Evolutionary conservation across 2,888 invertebrate species (phyloP).

Genomic region (Lycia hirtaria): DNA sequence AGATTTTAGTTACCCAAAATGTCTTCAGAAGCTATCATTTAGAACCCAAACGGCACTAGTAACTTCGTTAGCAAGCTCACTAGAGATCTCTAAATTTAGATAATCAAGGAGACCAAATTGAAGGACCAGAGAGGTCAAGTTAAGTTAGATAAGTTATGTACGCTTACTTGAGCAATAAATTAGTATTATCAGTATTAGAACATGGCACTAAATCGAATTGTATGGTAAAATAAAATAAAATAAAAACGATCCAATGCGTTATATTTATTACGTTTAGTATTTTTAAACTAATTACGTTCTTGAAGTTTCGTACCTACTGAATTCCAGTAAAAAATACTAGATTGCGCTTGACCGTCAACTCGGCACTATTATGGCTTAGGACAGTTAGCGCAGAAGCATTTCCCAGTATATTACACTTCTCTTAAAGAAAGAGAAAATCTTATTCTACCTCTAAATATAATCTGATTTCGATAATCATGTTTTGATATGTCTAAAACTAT

Average conservation of each 20-base stretch:
- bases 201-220: background rate
- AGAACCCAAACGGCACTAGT: background rate
- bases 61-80: slow-evolving; percentile 14
- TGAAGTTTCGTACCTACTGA: no score
- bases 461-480: no score
- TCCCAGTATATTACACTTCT: no score
- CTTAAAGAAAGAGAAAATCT: no score
- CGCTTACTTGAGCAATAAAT: background rate
- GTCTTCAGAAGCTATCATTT: slow-evolving; percentile 4
- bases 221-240: background rate
- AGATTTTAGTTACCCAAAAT: background rate
- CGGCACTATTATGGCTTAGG: no score
- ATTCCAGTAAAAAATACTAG: no score
- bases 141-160: slow-evolving; percentile 43
- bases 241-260: no score
- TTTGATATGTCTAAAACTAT: no score
- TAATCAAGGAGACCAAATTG: slow-evolving; percentile 51
- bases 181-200: background rate
- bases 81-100: slow-evolving; percentile 46
- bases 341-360: no score
- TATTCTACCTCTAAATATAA: no score
- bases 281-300: no score
- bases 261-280: background rate
- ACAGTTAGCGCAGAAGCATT: no score
- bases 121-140: slow-evolving; percentile 46